A percentile compares a stretch with the other conserved stretches of the same genome.
Evolutionary conservation across 2,113 vertebrate species (phyloP).

Genomic region (Entelurus aequoreus): DNA sequence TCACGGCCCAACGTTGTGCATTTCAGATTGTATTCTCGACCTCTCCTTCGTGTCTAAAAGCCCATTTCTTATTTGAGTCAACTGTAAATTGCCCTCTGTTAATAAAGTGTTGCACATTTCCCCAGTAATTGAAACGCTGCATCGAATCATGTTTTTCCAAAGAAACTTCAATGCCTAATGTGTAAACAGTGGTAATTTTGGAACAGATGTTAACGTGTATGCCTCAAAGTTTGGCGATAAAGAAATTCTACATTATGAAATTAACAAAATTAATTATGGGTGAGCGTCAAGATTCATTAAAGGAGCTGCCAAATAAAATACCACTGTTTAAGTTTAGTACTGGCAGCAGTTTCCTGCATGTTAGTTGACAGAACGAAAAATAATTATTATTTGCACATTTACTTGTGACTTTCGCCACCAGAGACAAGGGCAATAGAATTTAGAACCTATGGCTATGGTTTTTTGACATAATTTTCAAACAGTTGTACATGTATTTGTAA

Average conservation of each 20-base stretch:
- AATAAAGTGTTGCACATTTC: conserved; percentile 20
- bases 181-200: conserved; percentile 19
- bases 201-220: conserved; percentile 17
- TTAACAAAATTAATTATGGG: background rate
- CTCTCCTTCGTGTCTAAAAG: conserved; percentile 27
- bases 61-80: conserved; percentile 19
- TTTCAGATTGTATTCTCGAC: conserved; percentile 19
- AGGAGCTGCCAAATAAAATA: background rate
- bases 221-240: background rate
- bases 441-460: too few relatives aligned
- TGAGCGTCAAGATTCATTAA: conserved; percentile 1
- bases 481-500: too few relatives aligned
- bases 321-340: too few relatives aligned
- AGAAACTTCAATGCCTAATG: conserved; percentile 12
- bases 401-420: too few relatives aligned
- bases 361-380: too few relatives aligned
- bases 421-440: too few relatives aligned
- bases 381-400: too few relatives aligned
- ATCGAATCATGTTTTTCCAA: background rate
- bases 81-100: conserved; percentile 23
- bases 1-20: conserved; percentile 32
- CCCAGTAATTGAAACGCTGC: conserved; percentile 26
- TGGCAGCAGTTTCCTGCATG: too few relatives aligned
- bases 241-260: conserved; percentile 2
- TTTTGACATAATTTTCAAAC: too few relatives aligned